Base-by-base conservation (phyloP, 2,113 vertebrate genomes). In the Microcebus jonahi region DNA sequence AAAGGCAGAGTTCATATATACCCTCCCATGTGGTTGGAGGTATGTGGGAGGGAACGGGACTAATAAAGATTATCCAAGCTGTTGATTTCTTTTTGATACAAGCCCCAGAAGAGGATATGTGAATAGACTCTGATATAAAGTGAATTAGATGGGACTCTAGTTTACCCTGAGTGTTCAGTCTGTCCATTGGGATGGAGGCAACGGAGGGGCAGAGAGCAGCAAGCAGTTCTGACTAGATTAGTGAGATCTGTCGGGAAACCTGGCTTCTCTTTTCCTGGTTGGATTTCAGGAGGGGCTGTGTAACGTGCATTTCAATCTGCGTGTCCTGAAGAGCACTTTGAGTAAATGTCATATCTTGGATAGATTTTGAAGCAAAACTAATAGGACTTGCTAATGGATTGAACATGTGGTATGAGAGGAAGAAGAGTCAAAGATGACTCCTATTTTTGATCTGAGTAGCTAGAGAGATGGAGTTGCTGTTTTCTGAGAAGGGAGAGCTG, bases 301-400 rank as follows among this genome's bases (percentile, higher is more conserved):
- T 61, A 20, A 67, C 48, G 75, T 5, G 15, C 4, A 0, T 36
- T 4, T 36, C 42, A 63, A 70, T 42, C 25, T 50, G 55, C 27
- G 50, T 20, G 36, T 84, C 70, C 55, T 36, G 15, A 75, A 39
- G 20, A 50, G 55, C 29, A 63, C 42, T 77, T 27, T 29, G 34
- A 77, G 53, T 61, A 77, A 39, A 11, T 48, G 48, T 50, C 84
- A 23, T 59, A 8, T 59, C 65, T 36, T 77, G 42, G 48, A 36
- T 84, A 63, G 63, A 75, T 84, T 91, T 83, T 61, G 55, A 93
- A 95, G 59, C 18, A 91, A 92, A 87, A 83, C 50, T 31, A 65
- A 18, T 55, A 82, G 31, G 34, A 89, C 39, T 77, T 94, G 75
- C 36, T 79, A 90, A 75, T 55, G 11, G 42, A 36, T 68, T 91